Evolutionary conservation across 2,888 invertebrate species (phyloP).

Genomic region (Dolichopus griseipennis): DNA sequence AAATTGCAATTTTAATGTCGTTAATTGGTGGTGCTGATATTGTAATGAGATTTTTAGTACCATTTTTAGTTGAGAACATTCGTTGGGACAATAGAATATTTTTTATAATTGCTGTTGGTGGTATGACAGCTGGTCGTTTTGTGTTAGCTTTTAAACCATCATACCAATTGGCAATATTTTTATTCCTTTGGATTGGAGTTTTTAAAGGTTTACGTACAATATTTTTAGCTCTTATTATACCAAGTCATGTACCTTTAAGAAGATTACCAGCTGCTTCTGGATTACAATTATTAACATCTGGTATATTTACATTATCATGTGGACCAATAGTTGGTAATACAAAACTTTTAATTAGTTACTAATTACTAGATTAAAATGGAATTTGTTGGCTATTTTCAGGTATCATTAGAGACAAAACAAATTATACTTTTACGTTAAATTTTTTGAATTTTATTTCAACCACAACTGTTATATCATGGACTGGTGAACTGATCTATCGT

Average conservation of each 20-base stretch:
- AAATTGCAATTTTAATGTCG: constrained; percentile 63
- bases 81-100: constrained; percentile 61
- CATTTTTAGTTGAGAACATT: constrained; percentile 58
- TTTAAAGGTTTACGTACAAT: constrained; percentile 65
- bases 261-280: constrained; percentile 63
- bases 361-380: background rate
- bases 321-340: constrained; percentile 58
- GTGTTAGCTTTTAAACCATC: constrained; percentile 48
- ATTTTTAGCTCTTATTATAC: constrained; percentile 65
- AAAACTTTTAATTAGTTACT: constrained; percentile 26
- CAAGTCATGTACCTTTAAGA: constrained; percentile 59
- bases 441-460: constrained; percentile 31
- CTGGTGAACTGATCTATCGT: constrained; percentile 23
- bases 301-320: constrained; percentile 50
- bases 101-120: constrained; percentile 54
- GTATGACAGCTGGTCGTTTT: constrained; percentile 54
- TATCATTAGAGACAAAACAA: constrained; percentile 18
- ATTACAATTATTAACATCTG: constrained; percentile 57
- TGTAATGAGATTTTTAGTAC: constrained; percentile 55
- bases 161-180: constrained; percentile 47
- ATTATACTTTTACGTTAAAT: constrained; percentile 33
- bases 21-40: constrained; percentile 58
- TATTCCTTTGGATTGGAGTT: constrained; percentile 57
- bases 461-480: constrained; percentile 32
- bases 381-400: constrained; percentile 3